Evolutionary conservation across 2,888 invertebrate species (phyloP), one percentile per base, ranked within the genome.

Genomic region (Diplolepis rosae): DNA sequence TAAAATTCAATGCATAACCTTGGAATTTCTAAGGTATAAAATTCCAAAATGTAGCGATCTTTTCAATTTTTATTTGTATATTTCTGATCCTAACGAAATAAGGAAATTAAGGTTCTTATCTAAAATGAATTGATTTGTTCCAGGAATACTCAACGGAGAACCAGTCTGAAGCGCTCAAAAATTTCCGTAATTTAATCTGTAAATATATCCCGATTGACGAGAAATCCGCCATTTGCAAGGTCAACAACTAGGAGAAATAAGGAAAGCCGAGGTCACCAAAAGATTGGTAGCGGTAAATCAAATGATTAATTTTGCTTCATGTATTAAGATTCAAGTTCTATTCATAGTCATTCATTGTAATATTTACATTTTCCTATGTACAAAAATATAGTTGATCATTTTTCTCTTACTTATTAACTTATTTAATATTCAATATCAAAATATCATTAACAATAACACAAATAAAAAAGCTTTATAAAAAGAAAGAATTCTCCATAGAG

Each of bases 351-450:
- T 74, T 71, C 24, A 65, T 75, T 77, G 71, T 73, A 78, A 77
- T 81, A 82, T 83, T 81, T 81, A 82, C 80, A 83, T 78, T 76
- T 67, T 68, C 48, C 75, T 85, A 84, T 84, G 77, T 85, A 85
- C 84, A 85, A 85, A 83, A 83, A 83, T 82, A 83, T 79, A 82
- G 77, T 39, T n/a, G 22, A n/a, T 54, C 30, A 54, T 30, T 61
- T 61, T 35, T 39, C 35, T 39, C 61, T 22, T 39, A 27, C 35
- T 30, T 15, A 56, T n/a, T 35, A 39, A 4, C 11, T 13, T 61
- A 39, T 45, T 48, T 42, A 45, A 65, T 32, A 30, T 22, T 22
- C 24, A 65, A 28, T 39, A 65, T 22, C 22, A 48, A 45, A 48
- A 50, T 50, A 50, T 48, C 18, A 48, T 48, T 66, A 39, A 66